Base-by-base conservation (phyloP, 2,113 vertebrate species). In the Pseudorasbora parva region DNA sequence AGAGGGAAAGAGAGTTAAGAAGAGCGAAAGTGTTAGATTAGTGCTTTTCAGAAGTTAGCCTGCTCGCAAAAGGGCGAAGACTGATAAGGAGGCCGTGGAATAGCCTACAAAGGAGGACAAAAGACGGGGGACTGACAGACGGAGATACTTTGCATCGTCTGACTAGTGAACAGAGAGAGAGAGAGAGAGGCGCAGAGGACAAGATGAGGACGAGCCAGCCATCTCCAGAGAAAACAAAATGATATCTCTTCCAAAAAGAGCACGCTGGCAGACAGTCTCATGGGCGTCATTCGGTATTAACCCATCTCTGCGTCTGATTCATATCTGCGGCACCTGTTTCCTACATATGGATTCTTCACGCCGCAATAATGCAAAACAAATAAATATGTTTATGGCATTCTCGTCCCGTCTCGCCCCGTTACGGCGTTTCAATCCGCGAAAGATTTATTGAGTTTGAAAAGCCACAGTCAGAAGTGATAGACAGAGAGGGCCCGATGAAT, bases 191-290 rank as follows among this genome's bases (percentile, higher is more conserved):
- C 15, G 19, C 51, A 51, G 56, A 56, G 59, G 11, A 75, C 30
- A 78, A 59, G 54, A 51, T 75, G 81, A 85, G 68, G 83, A 49
- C 72, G 76, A 80, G 80, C 74, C 69, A 82, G 74, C 51, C 66
- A 25, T 82, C 81, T 78, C 75, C 41, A 10, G 80, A 79, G 62
- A 76, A 82, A 73, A 77, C 82, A 66, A 85, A 85, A 82, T 81
- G 51, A 87, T 85, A 82, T 85, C 23, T 60, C 30, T 59, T 30
- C 21, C 62, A 82, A 60, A 82, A 87, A 85, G 59, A 85, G 66
- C 76, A 78, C 10, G 57, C 47, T 49, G 49, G 71, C 74, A 80
- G 71, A 78, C 66, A 74, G 68, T 49, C 77, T 80, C 62, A 19
- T 66, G 74, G 81, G 74, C 66, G 51, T 87, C 41, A 74, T 80